Conservation (phyloP, 2,888 invertebrate species). For the Clostera curtula region DNA sequence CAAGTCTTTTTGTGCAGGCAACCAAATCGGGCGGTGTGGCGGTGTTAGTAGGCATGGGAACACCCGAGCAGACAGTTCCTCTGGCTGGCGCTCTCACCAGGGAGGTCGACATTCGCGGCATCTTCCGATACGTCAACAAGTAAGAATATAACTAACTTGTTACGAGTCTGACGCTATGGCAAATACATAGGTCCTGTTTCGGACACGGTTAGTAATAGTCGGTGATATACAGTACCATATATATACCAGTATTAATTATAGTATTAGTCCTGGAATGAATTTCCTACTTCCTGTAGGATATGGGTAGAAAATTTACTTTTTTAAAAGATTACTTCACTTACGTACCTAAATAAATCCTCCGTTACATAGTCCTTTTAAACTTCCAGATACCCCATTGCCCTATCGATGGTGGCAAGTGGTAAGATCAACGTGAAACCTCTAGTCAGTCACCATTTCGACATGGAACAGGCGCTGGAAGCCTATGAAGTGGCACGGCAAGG, state of each 20-base stretch:
- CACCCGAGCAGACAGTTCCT: constrained; percentile 85
- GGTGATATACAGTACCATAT: too few species aligned
- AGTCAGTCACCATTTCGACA: constrained; percentile 86
- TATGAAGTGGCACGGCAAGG: constrained; percentile 88
- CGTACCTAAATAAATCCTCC: too few species aligned
- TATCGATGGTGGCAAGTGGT: constrained; percentile 85
- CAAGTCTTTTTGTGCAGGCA: constrained; percentile 69
- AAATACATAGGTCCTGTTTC: too few species aligned
- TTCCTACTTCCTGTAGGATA: too few species aligned
- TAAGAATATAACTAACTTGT: constrained; percentile 54
- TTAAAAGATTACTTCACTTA: too few species aligned
- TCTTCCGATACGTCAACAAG: constrained; percentile 96
- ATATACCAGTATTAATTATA: too few species aligned
- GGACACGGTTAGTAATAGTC: too few species aligned
- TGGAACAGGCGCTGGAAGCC: constrained; percentile 86
- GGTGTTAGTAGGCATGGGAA: constrained; percentile 92
- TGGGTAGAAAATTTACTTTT: too few species aligned
- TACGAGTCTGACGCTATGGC: too few species aligned
- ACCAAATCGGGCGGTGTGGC: constrained; percentile 90
- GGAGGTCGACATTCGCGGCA: constrained; percentile 94
- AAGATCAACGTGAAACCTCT: constrained; percentile 86
- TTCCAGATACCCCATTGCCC: constrained; percentile 84
- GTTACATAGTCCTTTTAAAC: background rate
- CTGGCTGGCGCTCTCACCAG: constrained; percentile 85
- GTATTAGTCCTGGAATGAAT: too few species aligned